Conservation (phyloP, 1,140 invertebrate species). For the Zaprionus capensis region DNA sequence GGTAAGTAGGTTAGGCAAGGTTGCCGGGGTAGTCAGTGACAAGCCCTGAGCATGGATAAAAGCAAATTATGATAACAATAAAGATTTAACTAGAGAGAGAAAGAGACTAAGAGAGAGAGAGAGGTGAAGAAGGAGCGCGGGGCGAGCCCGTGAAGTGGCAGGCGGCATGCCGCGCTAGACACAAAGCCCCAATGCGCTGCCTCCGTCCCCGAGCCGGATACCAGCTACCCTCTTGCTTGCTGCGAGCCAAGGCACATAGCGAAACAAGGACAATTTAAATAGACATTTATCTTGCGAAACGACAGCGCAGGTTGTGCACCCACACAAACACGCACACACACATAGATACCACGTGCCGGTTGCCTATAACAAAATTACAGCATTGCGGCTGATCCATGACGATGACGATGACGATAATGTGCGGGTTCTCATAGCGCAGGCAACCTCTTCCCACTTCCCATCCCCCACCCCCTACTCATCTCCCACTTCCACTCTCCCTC, state of each 20-base stretch:
- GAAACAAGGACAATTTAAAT: slow-evolving; percentile 79
- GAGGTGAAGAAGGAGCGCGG: neutral
- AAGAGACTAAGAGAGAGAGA: neutral
- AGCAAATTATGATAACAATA: slow-evolving; percentile 83
- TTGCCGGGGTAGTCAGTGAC: slow-evolving; percentile 59
- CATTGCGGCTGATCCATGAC: slow-evolving; percentile 77
- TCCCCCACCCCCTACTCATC: neutral
- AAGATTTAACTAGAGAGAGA: slow-evolving; percentile 75
- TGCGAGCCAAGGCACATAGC: slow-evolving; percentile 53
- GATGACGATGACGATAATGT: slow-evolving; percentile 72
- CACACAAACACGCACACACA: slow-evolving; percentile 46
- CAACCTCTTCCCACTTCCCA: slow-evolving; percentile 4
- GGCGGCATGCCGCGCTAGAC: slow-evolving; percentile 57
- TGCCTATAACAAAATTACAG: slow-evolving; percentile 75
- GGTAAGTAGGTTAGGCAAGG: slow-evolving; percentile 49
- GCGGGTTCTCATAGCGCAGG: slow-evolving; percentile 42
- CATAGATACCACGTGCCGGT: slow-evolving; percentile 50
- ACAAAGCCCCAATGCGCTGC: slow-evolving; percentile 32
- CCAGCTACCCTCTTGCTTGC: neutral
- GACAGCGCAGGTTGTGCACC: slow-evolving; percentile 63
- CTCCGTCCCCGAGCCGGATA: neutral
- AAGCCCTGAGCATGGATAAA: slow-evolving; percentile 78
- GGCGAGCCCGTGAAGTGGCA: slow-evolving; percentile 40
- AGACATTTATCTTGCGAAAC: slow-evolving; percentile 79
- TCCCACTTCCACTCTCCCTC: neutral